These are phyloP conservation scores for Drosophila prolongata DNA, from an alignment of 2,888 invertebrate genomes.

Conservation along the genomic window DNA sequence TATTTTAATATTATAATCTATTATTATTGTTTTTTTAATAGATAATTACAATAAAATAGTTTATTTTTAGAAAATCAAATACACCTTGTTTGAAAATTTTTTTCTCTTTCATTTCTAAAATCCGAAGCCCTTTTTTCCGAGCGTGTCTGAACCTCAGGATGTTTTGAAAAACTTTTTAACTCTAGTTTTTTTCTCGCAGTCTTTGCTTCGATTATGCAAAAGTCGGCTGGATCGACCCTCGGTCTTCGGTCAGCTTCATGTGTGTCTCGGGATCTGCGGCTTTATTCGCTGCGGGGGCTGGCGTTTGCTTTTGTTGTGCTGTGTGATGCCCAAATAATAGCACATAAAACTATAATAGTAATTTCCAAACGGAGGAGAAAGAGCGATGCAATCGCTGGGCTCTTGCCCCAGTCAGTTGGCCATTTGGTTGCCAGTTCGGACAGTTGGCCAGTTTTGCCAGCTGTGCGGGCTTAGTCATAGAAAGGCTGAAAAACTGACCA, in stretches of 20 bases:
- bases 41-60: too few relatives aligned
- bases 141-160: too few relatives aligned
- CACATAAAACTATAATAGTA: slow-evolving; percentile 80
- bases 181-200: slow-evolving; percentile 1
- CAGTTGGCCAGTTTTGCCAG: slow-evolving; percentile 55
- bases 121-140: too few relatives aligned
- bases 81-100: too few relatives aligned
- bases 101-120: too few relatives aligned
- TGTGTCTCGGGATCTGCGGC: slow-evolving; percentile 53
- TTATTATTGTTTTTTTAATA: too few relatives aligned
- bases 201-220: slow-evolving; percentile 67
- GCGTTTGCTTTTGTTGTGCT: slow-evolving; percentile 61
- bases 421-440: slow-evolving; percentile 10
- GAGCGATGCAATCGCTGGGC: slow-evolving; percentile 69
- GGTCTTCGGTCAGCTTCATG: slow-evolving; percentile 42
- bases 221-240: slow-evolving; percentile 46
- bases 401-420: slow-evolving; percentile 16
- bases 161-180: too few relatives aligned
- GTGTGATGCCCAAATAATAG: slow-evolving; percentile 75
- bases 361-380: slow-evolving; percentile 77
- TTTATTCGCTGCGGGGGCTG: slow-evolving; percentile 71
- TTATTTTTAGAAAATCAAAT: too few relatives aligned
- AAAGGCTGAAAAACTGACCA: slow-evolving; percentile 65
- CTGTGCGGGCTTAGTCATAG: slow-evolving; percentile 77
- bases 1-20: too few relatives aligned